Evolutionary conservation across 2,888 invertebrate genomes (phyloP).

Genomic region (Sminthurinus aureus): DNA sequence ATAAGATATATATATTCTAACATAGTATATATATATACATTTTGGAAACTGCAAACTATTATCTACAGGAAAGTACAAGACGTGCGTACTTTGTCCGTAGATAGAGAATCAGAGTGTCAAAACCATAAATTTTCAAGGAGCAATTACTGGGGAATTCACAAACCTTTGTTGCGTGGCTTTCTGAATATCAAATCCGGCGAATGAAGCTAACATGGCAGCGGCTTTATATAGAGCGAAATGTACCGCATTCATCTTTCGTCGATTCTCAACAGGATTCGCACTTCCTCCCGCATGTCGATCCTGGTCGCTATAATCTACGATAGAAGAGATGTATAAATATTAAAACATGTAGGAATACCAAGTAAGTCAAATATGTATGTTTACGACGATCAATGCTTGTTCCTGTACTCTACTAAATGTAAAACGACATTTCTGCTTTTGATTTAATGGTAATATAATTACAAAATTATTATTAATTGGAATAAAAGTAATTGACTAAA

Average conservation of each 20-base stretch:
- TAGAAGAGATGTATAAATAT: neutral
- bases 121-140: neutral
- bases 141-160: neutral
- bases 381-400: no score
- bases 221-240: conserved; percentile 82
- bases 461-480: no score
- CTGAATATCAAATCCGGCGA: conserved; percentile 84
- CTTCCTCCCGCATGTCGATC: neutral
- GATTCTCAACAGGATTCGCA: conserved; percentile 21
- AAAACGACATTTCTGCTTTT: no score
- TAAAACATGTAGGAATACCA: no score
- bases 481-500: no score
- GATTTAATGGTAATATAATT: no score
- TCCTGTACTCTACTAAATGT: no score
- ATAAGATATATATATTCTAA: neutral
- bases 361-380: no score
- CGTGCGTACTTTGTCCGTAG: neutral
- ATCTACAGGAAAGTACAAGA: neutral
- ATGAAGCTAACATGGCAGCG: conserved; percentile 91
- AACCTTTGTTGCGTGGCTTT: conserved; percentile 64
- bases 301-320: conserved; percentile 49
- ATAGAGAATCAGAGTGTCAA: neutral
- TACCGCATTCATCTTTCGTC: conserved; percentile 60
- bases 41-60: neutral
- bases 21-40: neutral